A percentile compares a stretch with the other conserved stretches of the same genome.
phyloP scores from a whole-genome alignment of 1,140 invertebrate genomes.

The Grapholita molesta region DNA sequence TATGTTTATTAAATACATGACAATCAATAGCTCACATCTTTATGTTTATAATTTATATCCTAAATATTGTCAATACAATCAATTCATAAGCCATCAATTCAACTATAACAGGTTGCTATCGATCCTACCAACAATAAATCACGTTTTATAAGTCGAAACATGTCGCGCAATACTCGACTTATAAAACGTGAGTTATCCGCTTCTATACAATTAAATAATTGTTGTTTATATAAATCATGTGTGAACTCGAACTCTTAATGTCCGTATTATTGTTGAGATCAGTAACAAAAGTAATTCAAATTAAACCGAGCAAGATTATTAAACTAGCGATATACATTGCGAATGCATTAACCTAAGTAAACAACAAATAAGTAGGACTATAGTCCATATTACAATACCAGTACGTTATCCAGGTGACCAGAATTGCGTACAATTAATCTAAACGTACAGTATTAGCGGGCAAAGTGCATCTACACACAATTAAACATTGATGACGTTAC shows the following conservation, averaged over 20 bases:
- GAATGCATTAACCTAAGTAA: background rate
- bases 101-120: too few species aligned
- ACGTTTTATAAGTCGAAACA: too few species aligned
- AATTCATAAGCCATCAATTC: too few species aligned
- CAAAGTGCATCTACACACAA: constrained; percentile 45
- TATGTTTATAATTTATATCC: too few species aligned
- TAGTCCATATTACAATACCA: background rate
- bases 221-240: background rate
- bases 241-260: background rate
- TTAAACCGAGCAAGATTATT: background rate
- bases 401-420: background rate
- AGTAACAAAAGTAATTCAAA: background rate
- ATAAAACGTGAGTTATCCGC: too few species aligned
- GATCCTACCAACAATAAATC: too few species aligned
- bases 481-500: constrained; percentile 24
- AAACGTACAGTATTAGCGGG: constrained; percentile 43
- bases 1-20: too few species aligned
- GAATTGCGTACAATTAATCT: background rate
- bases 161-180: too few species aligned
- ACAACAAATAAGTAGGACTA: background rate
- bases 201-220: too few species aligned
- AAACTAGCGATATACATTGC: background rate
- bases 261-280: background rate
- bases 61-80: too few species aligned
- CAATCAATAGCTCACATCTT: too few species aligned